Evolutionary conservation across 2,888 invertebrate species (phyloP), one percentile per base, ranked within the genome.

Genomic region (Meandrusa payeni): DNA sequence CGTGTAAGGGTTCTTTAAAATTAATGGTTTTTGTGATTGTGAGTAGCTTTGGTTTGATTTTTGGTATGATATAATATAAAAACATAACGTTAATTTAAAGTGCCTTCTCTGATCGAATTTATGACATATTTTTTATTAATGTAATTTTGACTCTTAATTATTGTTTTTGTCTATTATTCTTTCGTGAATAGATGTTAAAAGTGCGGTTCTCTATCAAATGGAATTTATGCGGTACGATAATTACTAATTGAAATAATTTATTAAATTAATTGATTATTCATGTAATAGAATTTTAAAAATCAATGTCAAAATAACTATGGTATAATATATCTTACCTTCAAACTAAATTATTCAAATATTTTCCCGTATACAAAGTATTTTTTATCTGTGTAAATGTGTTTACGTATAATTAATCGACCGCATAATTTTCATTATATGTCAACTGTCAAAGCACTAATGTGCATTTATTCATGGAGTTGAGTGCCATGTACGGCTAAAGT

Each of bases 401-500:
- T n/a, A n/a, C n/a, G n/a, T n/a, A n/a, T n/a, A n/a, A n/a, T n/a
- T n/a, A n/a, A n/a, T n/a, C 3, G 33, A 23, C 26, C 38, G 43
- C 37, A 5, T 28, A 38, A 27, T 15, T 12, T 33, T 20, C 22
- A 17, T 38, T 17, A 41, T 29, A 20, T 34, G 33, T 44, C 12
- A 32, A 43, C 20, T 38, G 33, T 26, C 33, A 38, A 43, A 27
- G 38, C 46, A 47, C 47, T 40, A 36, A 37, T 41, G 48, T 59
- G 50, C 48, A 50, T 44, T 48, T 50, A 52, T 59, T 50, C 46
- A 49, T 28, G 34, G 52, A 55, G 62, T 60, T 54, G 57, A 59
- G 73, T 76, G 80, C 78, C 79, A 77, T 77, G 59, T 54, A 55
- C 54, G 69, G 69, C 66, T 68, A 41, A 63, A 72, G 76, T 76